Evolutionary conservation across 2,888 invertebrate genomes (phyloP), one percentile per base, ranked within the genome.

Genomic region (Meta bourneti): DNA sequence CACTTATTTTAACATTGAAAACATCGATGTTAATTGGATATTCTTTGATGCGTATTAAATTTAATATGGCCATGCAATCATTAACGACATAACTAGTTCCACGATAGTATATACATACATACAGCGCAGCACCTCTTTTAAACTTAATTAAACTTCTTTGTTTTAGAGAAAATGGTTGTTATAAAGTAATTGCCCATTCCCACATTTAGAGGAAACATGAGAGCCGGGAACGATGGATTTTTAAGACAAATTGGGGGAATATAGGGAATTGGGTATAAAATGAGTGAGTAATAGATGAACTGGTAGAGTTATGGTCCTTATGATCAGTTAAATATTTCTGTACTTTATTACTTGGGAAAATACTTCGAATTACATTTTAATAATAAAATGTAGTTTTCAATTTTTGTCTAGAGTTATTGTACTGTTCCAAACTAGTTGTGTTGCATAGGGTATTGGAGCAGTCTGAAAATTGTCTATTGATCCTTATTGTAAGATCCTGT

Each of bases 11-110:
- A 61, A 61, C 8, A 16, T 61, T 61, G 61, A 16, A 61, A 61
- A 9, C 61, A 61, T 9, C 5, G 61, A 61, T 61, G 8, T 61
- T 61, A 61, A 61, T 61, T 61, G 61, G 61, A 61, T 61, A 61
- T 61, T 61, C 61, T 61, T 61, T 61, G 61, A 61, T 61, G 61
- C 61, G 61, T 61, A 61, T 61, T 61, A 61, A 61, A 61, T 61
- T 61, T 61, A 61, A 61, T 61, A 61, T 16, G 61, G 61, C 61
- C 61, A 16, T 61, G 13, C 61, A 61, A 61, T 61, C 61, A 61
- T 61, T 61, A 61, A 61, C 13, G 11, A 61, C 61, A 61, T 61
- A 61, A 61, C 61, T 61, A 61, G 61, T 9, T 61, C 16, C 61
- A 4, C 8, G 61, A 61, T 61, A 61, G 11, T 61, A 16, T 61